Evolutionary conservation across 2,888 invertebrate genomes (phyloP).

Genomic region (Sclerodermus sp.): DNA sequence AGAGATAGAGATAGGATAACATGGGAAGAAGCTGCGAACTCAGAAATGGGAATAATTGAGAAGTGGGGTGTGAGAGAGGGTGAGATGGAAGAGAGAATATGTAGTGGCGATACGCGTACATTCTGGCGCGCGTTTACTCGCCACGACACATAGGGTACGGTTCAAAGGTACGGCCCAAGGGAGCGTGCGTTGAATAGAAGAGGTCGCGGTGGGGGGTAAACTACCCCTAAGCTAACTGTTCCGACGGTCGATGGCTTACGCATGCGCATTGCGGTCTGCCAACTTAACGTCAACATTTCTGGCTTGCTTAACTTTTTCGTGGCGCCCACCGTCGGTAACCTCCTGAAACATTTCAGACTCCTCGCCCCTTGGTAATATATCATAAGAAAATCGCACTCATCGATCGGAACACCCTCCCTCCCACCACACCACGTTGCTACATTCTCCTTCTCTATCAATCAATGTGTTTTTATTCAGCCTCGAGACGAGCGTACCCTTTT

Average conservation of each 20-base stretch:
- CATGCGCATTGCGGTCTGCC: conserved; percentile 26
- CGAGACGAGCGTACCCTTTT: too few relatives aligned
- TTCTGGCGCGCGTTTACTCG: conserved; percentile 22
- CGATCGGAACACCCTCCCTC: too few relatives aligned
- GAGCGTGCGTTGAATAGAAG: background rate
- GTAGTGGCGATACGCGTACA: conserved; percentile 21
- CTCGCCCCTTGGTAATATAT: too few relatives aligned
- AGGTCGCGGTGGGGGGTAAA: background rate
- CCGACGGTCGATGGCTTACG: conserved; percentile 37
- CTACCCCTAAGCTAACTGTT: conserved; percentile 33
- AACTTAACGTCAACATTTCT: too few relatives aligned
- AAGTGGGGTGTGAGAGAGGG: too few relatives aligned
- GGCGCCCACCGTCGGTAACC: conserved; percentile 1
- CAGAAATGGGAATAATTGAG: too few relatives aligned
- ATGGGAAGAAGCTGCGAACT: too few relatives aligned
- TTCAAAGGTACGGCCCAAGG: conserved; percentile 20
- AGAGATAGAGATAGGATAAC: conserved; percentile 11
- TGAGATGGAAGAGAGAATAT: conserved; percentile 9
- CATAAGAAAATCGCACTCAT: too few relatives aligned
- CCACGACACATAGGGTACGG: conserved; percentile 17
- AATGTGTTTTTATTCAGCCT: too few relatives aligned
- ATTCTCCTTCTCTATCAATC: too few relatives aligned
- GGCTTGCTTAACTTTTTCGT: conserved; percentile 1
- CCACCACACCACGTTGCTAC: too few relatives aligned
- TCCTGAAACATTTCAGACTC: too few relatives aligned